Conservation (phyloP, 2,888 invertebrate genomes). For the Meghimatium bilineatum region DNA sequence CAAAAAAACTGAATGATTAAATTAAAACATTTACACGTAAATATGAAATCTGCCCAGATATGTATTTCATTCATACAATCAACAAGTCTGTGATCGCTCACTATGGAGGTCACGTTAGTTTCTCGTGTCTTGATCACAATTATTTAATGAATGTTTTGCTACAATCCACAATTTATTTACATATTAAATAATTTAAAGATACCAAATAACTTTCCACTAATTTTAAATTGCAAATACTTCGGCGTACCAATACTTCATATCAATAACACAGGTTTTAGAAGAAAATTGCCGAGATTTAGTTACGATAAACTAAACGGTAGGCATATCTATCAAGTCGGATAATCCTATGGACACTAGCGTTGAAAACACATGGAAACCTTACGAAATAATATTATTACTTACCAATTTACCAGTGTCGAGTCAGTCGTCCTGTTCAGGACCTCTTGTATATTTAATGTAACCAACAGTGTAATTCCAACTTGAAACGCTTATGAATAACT, state of each 20-base stretch:
- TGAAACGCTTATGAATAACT: neutral
- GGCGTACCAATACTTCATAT: too few relatives aligned
- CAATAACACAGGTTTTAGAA: neutral
- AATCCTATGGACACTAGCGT: too few relatives aligned
- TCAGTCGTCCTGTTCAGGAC: neutral
- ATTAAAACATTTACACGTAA: neutral
- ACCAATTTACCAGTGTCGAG: neutral
- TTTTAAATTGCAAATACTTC: too few relatives aligned
- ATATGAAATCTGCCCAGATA: neutral
- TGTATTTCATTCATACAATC: neutral
- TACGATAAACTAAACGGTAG: too few relatives aligned
- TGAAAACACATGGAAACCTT: too few relatives aligned
- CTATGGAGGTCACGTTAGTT: neutral
- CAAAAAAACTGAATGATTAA: too few relatives aligned
- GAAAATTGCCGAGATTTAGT: too few relatives aligned
- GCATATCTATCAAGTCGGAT: too few relatives aligned
- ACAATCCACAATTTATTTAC: neutral
- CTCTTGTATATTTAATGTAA: constrained; percentile 9
- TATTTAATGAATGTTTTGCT: neutral
- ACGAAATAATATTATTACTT: neutral
- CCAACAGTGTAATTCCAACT: neutral
- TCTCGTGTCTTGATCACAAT: neutral
- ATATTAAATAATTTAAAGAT: neutral
- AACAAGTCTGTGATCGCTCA: neutral
- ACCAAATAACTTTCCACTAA: neutral